A percentile compares a stretch with the other conserved stretches of the same genome.
phyloP scores from a whole-genome alignment of 2,888 invertebrate species.

The Melanchra persicariae region DNA sequence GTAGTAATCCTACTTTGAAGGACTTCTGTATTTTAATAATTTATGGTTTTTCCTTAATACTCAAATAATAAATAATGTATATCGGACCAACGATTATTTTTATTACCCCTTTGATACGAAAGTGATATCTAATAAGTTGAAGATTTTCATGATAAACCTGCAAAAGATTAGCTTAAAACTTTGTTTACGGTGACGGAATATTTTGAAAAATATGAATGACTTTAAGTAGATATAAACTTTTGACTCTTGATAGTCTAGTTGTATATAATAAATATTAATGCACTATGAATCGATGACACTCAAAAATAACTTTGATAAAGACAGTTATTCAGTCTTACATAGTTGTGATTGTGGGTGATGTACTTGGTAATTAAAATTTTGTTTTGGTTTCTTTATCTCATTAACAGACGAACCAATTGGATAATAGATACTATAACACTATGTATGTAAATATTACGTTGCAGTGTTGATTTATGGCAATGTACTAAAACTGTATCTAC shows the following conservation, averaged over 20 bases:
- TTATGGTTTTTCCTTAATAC: conserved; percentile 36
- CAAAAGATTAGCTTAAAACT: conserved; percentile 27
- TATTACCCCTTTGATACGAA: conserved; percentile 54
- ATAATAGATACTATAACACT: conserved; percentile 46
- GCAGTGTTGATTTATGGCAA: conserved; percentile 53
- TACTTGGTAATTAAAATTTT: conserved; percentile 36
- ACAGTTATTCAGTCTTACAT: conserved; percentile 16
- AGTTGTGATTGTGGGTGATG: conserved; percentile 35
- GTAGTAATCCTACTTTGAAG: conserved; percentile 37
- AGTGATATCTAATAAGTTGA: conserved; percentile 47
- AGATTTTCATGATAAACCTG: conserved; percentile 44
- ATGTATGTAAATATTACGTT: conserved; percentile 38
- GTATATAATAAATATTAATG: conserved; percentile 2
- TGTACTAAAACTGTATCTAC: conserved; percentile 56
- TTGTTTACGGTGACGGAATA: conserved; percentile 22
- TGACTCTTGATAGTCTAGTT: neutral
- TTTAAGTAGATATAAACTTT: neutral
- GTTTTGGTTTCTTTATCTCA: conserved; percentile 56
- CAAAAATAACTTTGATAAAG: conserved; percentile 24
- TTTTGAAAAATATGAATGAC: conserved; percentile 5
- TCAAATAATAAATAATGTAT: conserved; percentile 49
- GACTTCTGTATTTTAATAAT: conserved; percentile 27
- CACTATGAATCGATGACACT: conserved; percentile 8
- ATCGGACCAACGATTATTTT: conserved; percentile 48
- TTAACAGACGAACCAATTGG: conserved; percentile 54